Evolutionary conservation across 1,140 invertebrate species (phyloP).

Genomic region (Scaptomyza montana): DNA sequence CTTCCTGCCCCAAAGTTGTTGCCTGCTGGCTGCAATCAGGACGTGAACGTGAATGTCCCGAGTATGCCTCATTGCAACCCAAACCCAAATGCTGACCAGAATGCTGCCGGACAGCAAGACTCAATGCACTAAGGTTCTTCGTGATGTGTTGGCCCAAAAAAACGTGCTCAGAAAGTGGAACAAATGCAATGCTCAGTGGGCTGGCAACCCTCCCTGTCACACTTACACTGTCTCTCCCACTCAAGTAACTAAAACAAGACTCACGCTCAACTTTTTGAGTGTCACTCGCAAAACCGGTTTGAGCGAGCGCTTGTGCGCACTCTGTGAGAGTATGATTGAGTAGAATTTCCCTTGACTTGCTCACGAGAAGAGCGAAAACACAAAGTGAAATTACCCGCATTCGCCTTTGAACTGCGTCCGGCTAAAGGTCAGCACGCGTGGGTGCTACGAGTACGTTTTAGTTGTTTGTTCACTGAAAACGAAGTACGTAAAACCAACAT

Average conservation of each 20-base stretch:
- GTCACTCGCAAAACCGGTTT: constrained; percentile 47
- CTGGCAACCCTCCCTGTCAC: constrained; percentile 21
- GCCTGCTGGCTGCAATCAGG: constrained; percentile 20
- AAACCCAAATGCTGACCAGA: constrained; percentile 46
- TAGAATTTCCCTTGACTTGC: constrained; percentile 30
- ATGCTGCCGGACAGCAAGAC: constrained; percentile 51
- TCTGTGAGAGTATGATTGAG: constrained; percentile 14
- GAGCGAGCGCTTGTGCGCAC: constrained; percentile 26
- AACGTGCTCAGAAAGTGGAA: constrained; percentile 68
- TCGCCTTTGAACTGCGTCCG: constrained; percentile 48
- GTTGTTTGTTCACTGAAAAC: background rate
- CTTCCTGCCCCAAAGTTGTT: constrained; percentile 47
- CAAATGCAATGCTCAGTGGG: constrained; percentile 51
- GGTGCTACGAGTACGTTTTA: constrained; percentile 9
- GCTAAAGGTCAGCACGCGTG: constrained; percentile 43
- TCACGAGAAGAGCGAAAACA: constrained; percentile 12
- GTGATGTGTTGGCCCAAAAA: constrained; percentile 38
- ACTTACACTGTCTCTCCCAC: constrained; percentile 2
- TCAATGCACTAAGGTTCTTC: constrained; percentile 58
- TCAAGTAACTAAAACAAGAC: background rate
- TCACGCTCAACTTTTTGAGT: constrained; percentile 8
- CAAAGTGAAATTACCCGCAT: constrained; percentile 34
- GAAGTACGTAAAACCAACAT: constrained; percentile 33
- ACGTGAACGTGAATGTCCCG: constrained; percentile 32
- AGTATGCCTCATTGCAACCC: constrained; percentile 61